Evolutionary conservation across 2,113 vertebrate genomes (phyloP), one percentile per base, ranked within the genome.

Genomic region (Sceloporus tristichus): DNA sequence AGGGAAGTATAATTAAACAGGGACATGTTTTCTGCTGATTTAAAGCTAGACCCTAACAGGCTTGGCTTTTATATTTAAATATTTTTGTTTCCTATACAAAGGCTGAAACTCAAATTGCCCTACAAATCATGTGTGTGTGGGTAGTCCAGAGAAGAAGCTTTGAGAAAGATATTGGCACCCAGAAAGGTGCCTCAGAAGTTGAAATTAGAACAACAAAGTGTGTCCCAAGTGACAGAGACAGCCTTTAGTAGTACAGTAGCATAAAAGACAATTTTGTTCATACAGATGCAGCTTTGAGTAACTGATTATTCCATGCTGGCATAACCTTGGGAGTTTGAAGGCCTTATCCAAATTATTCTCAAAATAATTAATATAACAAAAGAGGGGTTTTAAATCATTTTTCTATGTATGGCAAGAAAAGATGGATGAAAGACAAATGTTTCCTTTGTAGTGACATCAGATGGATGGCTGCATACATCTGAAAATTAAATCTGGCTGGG

Each of bases 401-500:
- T 68, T 80, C 83, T 90, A 84, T 10, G 62, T 59, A 9, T 0
- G 0, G 53, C 38, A 82, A 75, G 82, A 90, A 42, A 83, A 54
- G 68, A 79, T 62, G 62, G 48, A 25, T 29, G 85, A 86, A 16
- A 89, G 21, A 88, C 16, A n/a, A 0, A 21, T 81, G 0, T 91
- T 93, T 94, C 75, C 65, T 90, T 77, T 81, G 56, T 48, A 92
- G 84, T 86, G 68, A 29, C 79, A 59, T 91, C 83, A 75, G 48
- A 78, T 42, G 85, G 74, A 90, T 91, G 79, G 76, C 14, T 87
- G 71, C 80, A 27, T 87, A 82, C 74, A 59, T 90, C 79, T 94
- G 94, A 95, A 93, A 93, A 85, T 78, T 92, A 91, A 93, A 90
- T 89, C 88, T 93, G 79, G 0, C 83, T 92, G 86, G 74, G 89